Evolutionary conservation across 2,888 invertebrate genomes (phyloP).

Genomic region (Acleris laterana): DNA sequence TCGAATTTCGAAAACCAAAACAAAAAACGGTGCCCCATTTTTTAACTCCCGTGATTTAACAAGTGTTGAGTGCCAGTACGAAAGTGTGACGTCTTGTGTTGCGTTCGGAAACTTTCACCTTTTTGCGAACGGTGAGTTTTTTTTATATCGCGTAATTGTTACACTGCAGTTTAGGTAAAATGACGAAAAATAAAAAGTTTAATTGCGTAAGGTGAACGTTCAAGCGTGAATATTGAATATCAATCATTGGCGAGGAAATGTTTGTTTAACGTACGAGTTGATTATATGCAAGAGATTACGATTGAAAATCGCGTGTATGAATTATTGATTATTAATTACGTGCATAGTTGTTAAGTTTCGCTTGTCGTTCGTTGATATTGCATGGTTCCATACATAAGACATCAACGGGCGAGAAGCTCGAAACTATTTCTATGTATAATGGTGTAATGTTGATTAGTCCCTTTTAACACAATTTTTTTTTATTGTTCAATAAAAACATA

Average conservation of each 20-base stretch:
- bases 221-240: conserved; percentile 36
- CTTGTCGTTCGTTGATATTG: conserved; percentile 60
- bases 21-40: conserved; percentile 45
- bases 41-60: conserved; percentile 40
- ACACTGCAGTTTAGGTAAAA: conserved; percentile 14
- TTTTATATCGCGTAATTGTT: conserved; percentile 58
- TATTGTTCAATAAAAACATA: too few relatives aligned
- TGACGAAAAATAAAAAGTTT: conserved; percentile 4
- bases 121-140: conserved; percentile 78
- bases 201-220: conserved; percentile 22
- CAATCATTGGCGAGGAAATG: conserved; percentile 17
- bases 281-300: conserved; percentile 9
- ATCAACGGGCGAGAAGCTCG: too few relatives aligned
- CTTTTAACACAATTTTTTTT: too few relatives aligned
- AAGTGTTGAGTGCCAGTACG: conserved; percentile 73
- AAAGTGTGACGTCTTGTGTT: conserved; percentile 54
- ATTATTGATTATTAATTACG: conserved; percentile 1
- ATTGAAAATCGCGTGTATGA: not conserved
- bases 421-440: too few relatives aligned
- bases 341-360: conserved; percentile 36
- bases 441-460: too few relatives aligned
- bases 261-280: not conserved
- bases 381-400: not conserved
- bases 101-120: conserved; percentile 66
- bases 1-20: conserved; percentile 45